A percentile compares a stretch with the other conserved stretches of the same genome.
phyloP scores from a whole-genome alignment of 2,797 vertebrate species.

The Taeniopygia guttata region DNA sequence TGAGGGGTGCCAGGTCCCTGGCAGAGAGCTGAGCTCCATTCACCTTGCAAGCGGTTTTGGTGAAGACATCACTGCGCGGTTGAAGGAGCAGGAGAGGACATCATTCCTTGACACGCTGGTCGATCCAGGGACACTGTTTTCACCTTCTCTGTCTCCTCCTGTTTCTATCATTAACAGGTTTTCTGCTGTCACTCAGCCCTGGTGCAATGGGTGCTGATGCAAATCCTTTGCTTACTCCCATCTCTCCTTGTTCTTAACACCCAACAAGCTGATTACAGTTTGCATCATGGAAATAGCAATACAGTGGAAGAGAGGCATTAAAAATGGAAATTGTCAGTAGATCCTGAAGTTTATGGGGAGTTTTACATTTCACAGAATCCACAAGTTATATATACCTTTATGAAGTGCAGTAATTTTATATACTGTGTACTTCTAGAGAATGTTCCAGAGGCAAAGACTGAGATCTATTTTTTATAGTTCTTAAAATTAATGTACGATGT shows the following conservation, averaged over 20 bases:
- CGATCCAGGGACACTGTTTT: background rate
- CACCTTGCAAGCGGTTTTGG: background rate
- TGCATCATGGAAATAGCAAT: background rate
- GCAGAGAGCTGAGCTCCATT: background rate
- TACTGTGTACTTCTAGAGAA: background rate
- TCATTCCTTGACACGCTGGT: background rate
- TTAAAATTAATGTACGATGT: background rate
- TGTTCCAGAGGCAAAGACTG: background rate
- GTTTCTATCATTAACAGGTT: background rate
- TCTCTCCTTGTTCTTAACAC: background rate
- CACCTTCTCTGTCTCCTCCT: background rate
- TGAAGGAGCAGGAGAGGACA: background rate
- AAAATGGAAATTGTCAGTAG: background rate
- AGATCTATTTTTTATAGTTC: background rate
- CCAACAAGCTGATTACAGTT: background rate
- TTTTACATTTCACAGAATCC: background rate
- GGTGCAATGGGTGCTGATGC: background rate
- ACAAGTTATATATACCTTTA: background rate
- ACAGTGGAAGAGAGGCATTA: background rate
- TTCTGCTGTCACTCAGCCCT: background rate
- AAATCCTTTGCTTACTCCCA: background rate
- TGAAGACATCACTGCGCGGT: rapidly evolving
- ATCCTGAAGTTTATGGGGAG: background rate
- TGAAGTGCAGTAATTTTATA: background rate
- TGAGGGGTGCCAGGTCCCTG: background rate